A percentile compares a stretch with the other conserved stretches of the same genome.
These are phyloP conservation scores for Callipepla californica DNA, from an alignment of 2,113 vertebrate species.

Conservation along the genomic window DNA sequence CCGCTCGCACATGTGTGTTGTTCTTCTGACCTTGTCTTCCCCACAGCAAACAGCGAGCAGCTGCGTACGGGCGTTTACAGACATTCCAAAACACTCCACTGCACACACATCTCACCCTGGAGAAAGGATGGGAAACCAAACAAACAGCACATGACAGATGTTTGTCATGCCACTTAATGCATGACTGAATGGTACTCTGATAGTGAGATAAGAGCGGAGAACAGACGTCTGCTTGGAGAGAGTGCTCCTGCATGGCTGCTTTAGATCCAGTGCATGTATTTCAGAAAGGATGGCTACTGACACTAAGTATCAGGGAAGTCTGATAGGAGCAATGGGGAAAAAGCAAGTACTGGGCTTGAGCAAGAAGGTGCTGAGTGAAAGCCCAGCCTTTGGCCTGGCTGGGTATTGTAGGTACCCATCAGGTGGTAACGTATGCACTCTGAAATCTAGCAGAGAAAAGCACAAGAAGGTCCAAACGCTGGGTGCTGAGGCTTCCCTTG, in stretches of 20 bases:
- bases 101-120: not conserved
- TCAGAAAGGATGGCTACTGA: not conserved
- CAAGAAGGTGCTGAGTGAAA: not conserved
- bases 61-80: not conserved
- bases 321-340: not conserved
- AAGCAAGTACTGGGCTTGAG: not conserved
- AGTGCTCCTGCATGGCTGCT: not conserved
- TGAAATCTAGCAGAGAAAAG: not conserved
- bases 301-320: not conserved
- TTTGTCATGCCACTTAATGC: not conserved
- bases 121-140: not conserved
- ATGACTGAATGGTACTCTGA: not conserved
- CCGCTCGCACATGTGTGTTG: rapidly evolving
- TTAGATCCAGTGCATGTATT: not conserved
- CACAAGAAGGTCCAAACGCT: not conserved
- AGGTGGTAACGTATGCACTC: too few relatives aligned
- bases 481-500: not conserved
- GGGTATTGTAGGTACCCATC: not conserved
- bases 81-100: constrained; percentile 19
- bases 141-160: constrained; percentile 44
- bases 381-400: not conserved
- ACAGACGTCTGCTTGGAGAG: not conserved
- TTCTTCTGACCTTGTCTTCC: not conserved
- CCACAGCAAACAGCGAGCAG: not conserved
- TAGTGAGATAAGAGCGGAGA: rapidly evolving